Percentiles rank a stretch among this genome's conserved stretches.
These are phyloP conservation scores for Ia io DNA, from an alignment of 2,113 vertebrate genomes.

Conservation along the genomic window DNA sequence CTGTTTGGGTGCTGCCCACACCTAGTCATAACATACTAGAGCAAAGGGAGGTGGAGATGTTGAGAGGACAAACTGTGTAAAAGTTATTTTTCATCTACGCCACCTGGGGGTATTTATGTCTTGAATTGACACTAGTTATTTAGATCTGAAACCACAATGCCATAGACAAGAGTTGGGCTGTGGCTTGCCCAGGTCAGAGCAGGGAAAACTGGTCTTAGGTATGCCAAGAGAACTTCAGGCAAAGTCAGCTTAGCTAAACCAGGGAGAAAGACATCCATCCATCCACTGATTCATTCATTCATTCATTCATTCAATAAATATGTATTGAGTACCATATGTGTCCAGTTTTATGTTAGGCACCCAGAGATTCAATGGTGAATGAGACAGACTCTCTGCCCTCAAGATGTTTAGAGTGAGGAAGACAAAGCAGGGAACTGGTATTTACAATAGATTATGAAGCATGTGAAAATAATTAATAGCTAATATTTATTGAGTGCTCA, in stretches of 20 bases:
- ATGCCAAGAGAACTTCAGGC: background rate
- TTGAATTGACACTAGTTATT: background rate
- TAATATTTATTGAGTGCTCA: background rate
- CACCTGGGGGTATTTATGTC: background rate
- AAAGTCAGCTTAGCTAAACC: background rate
- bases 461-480: background rate
- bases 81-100: background rate
- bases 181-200: background rate
- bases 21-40: background rate
- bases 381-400: background rate
- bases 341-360: background rate
- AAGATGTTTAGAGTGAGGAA: slow-evolving; percentile 4
- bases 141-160: slow-evolving; percentile 6
- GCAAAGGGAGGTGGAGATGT: background rate
- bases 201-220: background rate
- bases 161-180: background rate
- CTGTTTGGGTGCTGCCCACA: background rate
- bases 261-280: background rate
- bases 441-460: background rate
- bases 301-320: background rate
- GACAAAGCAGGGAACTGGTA: background rate
- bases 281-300: background rate
- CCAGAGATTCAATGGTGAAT: background rate
- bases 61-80: background rate
- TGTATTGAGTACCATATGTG: background rate